Conservation (phyloP, 2,113 vertebrate genomes). For the Oreochromis tanganicae region DNA sequence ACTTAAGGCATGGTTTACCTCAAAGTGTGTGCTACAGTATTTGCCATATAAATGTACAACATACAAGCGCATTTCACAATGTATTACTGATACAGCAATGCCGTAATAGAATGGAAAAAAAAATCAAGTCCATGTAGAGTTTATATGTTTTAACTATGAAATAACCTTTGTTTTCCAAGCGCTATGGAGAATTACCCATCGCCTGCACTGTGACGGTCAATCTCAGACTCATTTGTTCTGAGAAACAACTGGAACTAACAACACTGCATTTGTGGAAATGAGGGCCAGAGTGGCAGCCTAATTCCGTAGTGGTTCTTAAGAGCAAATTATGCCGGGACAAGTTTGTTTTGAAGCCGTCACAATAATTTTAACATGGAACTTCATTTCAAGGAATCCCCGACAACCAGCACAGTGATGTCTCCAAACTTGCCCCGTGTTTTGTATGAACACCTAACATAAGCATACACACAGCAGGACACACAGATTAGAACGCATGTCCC, state of each 20-base stretch:
- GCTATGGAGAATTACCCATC: neutral
- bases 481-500: neutral
- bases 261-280: neutral
- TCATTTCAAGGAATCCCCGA: neutral
- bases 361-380: neutral
- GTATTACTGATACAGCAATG: neutral
- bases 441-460: neutral
- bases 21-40: neutral
- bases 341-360: slow-evolving; percentile 4
- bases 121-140: neutral
- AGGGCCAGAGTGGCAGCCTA: neutral
- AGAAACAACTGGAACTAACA: neutral
- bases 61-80: neutral
- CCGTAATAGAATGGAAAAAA: neutral
- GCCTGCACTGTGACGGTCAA: neutral
- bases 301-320: neutral
- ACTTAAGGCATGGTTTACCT: neutral
- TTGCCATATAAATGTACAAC: neutral
- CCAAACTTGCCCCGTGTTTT: slow-evolving; percentile 4
- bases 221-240: neutral
- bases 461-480: neutral
- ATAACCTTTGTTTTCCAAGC: neutral
- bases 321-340: neutral
- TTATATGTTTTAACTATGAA: neutral
- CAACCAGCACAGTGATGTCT: neutral